Evolutionary conservation across 2,797 vertebrate genomes (phyloP).

Genomic region (Chlorospingus flavigularis): DNA sequence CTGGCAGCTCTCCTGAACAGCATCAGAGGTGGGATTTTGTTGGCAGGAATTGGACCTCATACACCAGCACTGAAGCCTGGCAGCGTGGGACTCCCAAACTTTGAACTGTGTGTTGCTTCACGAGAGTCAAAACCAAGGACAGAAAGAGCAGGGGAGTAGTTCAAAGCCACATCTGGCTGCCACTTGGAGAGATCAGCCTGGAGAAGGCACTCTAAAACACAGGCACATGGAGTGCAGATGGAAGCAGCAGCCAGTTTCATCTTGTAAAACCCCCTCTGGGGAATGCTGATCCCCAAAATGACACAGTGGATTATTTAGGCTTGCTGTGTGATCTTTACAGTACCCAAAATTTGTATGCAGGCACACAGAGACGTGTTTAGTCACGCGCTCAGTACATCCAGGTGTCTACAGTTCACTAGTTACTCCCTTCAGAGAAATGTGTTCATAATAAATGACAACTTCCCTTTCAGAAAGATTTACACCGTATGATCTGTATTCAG

Average conservation of each 20-base stretch:
- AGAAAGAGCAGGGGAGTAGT: neutral
- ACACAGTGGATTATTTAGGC: neutral
- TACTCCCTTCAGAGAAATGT: neutral
- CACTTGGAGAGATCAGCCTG: neutral
- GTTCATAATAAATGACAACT: neutral
- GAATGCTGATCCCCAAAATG: neutral
- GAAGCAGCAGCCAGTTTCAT: neutral
- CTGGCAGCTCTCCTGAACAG: neutral
- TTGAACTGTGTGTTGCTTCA: neutral
- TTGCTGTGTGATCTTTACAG: neutral
- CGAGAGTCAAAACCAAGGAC: neutral
- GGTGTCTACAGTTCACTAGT: neutral
- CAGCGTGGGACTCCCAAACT: neutral
- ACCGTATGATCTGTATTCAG: neutral
- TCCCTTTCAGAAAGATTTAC: neutral
- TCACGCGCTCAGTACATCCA: neutral
- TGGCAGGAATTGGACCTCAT: neutral
- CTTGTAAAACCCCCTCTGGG: neutral
- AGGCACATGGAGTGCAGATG: neutral
- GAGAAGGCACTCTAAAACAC: neutral
- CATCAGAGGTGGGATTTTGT: neutral
- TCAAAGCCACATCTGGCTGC: slow-evolving; percentile 20
- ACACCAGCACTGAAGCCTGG: neutral
- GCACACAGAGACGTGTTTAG: neutral
- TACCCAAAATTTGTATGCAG: neutral